Base-by-base conservation (phyloP, 2,113 vertebrate genomes). In the Sardina pilchardus region DNA sequence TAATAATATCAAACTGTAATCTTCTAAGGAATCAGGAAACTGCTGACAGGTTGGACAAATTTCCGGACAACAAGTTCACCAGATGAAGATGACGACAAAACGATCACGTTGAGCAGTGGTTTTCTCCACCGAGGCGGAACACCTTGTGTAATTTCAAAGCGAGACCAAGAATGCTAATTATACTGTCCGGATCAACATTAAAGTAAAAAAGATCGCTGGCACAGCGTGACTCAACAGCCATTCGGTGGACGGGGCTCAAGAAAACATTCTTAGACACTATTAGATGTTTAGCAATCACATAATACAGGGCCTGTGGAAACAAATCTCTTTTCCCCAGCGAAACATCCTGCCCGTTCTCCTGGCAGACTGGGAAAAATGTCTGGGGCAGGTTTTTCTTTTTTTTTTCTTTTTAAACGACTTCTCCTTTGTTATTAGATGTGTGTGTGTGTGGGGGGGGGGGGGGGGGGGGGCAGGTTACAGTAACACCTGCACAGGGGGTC, bases 121-220 rank as follows among this genome's bases (percentile, higher is more conserved):
- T 78, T 30, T 36, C 30, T 87, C 91, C 86, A 89, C 89, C 92
- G 88, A 82, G 90, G 90, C 89, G 89, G 78, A 91, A 90, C 88
- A 90, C 84, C 84, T 88, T 82, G 85, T 90, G 39, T 81, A 90
- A 84, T 91, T 87, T 90, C 81, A 90, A 90, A 88, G 87, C 83
- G 89, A 85, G 87, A 86, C 90, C 82, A 87, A 92, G 92, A 93
- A 94, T 91, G 92, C 90, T 91, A 93, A 94, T 91, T 88, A 91
- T 90, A 92, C 92, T 91, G 91, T 94, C 89, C 88, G 90, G 87
- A 90, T 88, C 86, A 84, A 90, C 89, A 90, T 93, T 90, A 93
- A 93, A 92, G 92, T 8, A 78, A 78, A 34, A 75, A 36, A 75
- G 4, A 90, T 88, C 90, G 87, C 91, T 93, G 92, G 93, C 91